These are phyloP conservation scores for Ammospiza caudacuta DNA, from an alignment of 2,113 vertebrate genomes.

Conservation along the genomic window DNA sequence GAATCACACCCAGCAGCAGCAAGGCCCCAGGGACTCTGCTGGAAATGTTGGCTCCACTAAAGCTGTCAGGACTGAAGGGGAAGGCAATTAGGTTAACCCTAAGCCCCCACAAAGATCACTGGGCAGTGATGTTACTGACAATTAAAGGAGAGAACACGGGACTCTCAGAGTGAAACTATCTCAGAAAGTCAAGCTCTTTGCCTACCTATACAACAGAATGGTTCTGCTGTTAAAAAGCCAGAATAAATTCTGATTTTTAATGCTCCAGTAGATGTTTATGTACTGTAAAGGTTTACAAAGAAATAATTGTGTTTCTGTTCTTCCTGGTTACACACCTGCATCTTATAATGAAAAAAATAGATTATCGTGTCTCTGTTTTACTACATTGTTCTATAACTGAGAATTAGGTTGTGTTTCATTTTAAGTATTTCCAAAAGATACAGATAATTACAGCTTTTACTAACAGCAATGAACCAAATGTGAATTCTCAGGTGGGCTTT, in stretches of 20 bases:
- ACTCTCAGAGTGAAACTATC: neutral
- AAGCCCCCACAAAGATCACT: neutral
- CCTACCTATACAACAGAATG: neutral
- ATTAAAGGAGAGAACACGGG: neutral
- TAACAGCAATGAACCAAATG: neutral
- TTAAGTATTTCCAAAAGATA: constrained; percentile 1
- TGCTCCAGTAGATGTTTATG: neutral
- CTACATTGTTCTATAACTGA: neutral
- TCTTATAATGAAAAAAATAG: constrained; percentile 1
- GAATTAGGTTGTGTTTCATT: constrained; percentile 4
- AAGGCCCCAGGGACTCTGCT: neutral
- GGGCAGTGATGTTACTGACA: neutral
- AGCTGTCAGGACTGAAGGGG: neutral
- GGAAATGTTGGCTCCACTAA: neutral
- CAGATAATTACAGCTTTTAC: constrained; percentile 32
- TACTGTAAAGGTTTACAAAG: neutral
- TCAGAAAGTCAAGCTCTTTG: neutral
- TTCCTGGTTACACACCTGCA: neutral
- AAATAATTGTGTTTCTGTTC: neutral
- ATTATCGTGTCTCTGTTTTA: neutral
- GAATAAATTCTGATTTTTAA: neutral
- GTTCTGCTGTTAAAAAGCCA: neutral
- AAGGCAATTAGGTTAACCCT: neutral
- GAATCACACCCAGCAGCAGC: neutral
- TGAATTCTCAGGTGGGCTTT: constrained; percentile 18